A percentile compares a stretch with the other conserved stretches of the same genome.
These are phyloP conservation scores for Cataglyphis livida DNA, from an alignment of 2,888 invertebrate genomes.

Conservation along the genomic window DNA sequence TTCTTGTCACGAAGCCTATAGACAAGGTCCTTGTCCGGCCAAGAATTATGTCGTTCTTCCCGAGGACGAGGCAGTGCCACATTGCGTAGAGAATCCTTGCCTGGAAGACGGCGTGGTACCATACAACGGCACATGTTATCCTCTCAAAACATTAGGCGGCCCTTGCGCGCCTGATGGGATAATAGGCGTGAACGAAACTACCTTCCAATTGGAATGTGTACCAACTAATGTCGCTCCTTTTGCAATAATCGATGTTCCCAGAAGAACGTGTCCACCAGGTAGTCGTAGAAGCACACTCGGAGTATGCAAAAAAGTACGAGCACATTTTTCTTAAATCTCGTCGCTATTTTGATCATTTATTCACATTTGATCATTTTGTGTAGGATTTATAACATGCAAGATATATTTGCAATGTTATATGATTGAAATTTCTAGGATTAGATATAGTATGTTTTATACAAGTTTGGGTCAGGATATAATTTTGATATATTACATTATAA, in stretches of 20 bases:
- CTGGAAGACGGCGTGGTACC: constrained; percentile 86
- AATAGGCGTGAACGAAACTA: constrained; percentile 88
- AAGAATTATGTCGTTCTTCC: constrained; percentile 88
- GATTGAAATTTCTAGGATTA: constrained; percentile 18
- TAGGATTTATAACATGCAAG: background rate
- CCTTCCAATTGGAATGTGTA: constrained; percentile 88
- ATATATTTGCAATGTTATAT: constrained; percentile 1
- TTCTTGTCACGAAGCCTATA: constrained; percentile 89
- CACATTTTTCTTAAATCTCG: background rate
- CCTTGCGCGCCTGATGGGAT: constrained; percentile 86
- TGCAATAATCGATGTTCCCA: constrained; percentile 74
- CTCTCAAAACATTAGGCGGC: constrained; percentile 82
- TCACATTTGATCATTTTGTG: background rate
- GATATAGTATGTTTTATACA: background rate
- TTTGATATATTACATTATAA: constrained; percentile 49
- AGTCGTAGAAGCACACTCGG: constrained; percentile 76
- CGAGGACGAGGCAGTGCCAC: constrained; percentile 86
- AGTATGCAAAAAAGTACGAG: constrained; percentile 68
- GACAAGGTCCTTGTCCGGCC: constrained; percentile 88
- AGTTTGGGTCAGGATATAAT: background rate
- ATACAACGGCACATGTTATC: constrained; percentile 87
- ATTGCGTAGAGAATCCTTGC: constrained; percentile 89
- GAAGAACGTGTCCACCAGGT: constrained; percentile 76
- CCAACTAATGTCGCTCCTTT: constrained; percentile 67
- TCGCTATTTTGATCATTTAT: background rate